A percentile compares a stretch with the other conserved stretches of the same genome.
phyloP scores from a whole-genome alignment of 23 tunicate genomes.

The Clavelina lepadiformis region DNA sequence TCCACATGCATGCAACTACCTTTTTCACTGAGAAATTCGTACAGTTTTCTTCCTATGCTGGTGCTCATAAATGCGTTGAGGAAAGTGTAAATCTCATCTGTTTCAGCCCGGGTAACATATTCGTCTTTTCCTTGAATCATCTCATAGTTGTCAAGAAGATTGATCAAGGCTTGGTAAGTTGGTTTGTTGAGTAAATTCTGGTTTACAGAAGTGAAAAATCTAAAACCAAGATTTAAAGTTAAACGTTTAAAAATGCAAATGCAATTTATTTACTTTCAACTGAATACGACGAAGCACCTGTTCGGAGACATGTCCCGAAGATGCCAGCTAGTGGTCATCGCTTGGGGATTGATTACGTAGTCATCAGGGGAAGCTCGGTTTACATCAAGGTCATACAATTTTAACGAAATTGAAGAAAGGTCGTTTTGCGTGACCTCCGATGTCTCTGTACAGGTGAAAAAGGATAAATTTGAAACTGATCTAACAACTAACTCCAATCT shows the following conservation, averaged over 20 bases:
- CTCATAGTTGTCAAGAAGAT: conserved; percentile 5
- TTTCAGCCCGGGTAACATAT: not conserved
- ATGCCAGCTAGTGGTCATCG: conserved; percentile 21
- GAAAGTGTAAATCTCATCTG: not conserved
- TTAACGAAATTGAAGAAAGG: conserved; percentile 27
- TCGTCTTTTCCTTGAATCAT: not conserved
- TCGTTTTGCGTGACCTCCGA: conserved; percentile 21
- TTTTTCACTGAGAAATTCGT: not conserved
- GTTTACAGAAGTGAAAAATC: not conserved
- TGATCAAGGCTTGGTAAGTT: not conserved
- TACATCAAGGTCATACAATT: conserved; percentile 48
- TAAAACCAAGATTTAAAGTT: not conserved
- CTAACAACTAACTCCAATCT: no score
- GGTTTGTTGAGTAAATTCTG: not conserved
- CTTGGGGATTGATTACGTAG: conserved; percentile 38
- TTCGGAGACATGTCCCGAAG: conserved; percentile 34
- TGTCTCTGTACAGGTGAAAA: no score
- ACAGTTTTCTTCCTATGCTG: conserved; percentile 1
- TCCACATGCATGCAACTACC: no score
- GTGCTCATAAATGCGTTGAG: not conserved
- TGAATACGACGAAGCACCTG: conserved; percentile 56
- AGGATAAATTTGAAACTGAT: no score
- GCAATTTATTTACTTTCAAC: not conserved
- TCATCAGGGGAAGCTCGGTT: conserved; percentile 34
- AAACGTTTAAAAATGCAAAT: not conserved